Evolutionary conservation across 2,113 vertebrate genomes (phyloP).

Genomic region (Microcebus murinus): DNA sequence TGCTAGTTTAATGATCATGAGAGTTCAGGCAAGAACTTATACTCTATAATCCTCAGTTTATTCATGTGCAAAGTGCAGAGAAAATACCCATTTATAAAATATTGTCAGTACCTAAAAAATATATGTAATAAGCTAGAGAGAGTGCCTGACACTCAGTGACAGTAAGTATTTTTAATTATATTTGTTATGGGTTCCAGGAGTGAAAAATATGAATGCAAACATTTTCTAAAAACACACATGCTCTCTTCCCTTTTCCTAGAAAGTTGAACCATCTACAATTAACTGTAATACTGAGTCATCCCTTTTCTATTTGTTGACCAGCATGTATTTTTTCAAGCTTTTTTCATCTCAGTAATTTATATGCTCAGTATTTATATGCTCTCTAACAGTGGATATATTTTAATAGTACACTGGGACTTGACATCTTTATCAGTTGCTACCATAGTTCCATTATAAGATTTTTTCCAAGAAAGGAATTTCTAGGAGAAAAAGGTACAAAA

Average conservation of each 20-base stretch:
- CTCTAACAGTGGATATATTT: not conserved
- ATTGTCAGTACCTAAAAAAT: not conserved
- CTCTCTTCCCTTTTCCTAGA: not conserved
- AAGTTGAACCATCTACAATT: not conserved
- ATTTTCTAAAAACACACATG: not conserved
- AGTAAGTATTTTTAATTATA: not conserved
- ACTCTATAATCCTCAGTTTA: not conserved
- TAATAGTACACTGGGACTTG: not conserved
- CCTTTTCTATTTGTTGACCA: not conserved
- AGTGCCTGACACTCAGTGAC: not conserved
- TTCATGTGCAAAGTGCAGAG: not conserved
- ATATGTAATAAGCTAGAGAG: not conserved
- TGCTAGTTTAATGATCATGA: no score
- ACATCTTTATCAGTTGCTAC: not conserved
- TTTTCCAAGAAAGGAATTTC: not conserved
- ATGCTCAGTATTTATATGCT: not conserved
- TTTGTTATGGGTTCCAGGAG: not conserved
- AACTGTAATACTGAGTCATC: not conserved
- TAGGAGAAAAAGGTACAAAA: not conserved
- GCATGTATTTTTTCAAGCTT: not conserved
- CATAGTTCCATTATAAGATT: not conserved
- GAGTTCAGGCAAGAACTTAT: not conserved
- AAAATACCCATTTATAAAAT: not conserved
- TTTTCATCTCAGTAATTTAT: not conserved
- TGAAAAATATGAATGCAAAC: not conserved